A percentile compares a stretch with the other conserved stretches of the same genome.
phyloP scores from a whole-genome alignment of 2,113 vertebrate species.

The Pogona vitticeps region DNA sequence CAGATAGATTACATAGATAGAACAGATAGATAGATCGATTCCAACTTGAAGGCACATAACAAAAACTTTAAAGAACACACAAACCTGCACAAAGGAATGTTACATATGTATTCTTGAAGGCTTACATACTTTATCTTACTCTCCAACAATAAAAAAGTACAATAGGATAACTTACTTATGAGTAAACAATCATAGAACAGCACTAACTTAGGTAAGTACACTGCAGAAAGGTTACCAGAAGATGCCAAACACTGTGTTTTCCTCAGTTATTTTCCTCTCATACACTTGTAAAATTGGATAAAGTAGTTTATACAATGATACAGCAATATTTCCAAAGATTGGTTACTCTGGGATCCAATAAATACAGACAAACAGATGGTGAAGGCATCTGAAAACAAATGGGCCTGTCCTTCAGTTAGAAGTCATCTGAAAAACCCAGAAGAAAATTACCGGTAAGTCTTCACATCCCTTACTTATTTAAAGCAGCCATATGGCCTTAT shows the following conservation, averaged over 20 bases:
- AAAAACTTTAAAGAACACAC: background rate
- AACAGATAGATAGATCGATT: too few relatives aligned
- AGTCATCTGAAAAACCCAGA: constrained; percentile 25
- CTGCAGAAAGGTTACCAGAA: constrained; percentile 39
- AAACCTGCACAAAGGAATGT: background rate
- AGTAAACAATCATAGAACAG: background rate
- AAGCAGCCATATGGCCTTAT: background rate
- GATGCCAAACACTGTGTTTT: background rate
- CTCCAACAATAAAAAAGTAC: background rate
- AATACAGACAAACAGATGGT: constrained; percentile 7
- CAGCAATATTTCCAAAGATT: constrained; percentile 39
- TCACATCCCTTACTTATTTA: constrained; percentile 16
- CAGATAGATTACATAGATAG: too few relatives aligned
- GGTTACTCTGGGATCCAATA: constrained; percentile 43
- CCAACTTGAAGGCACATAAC: too few relatives aligned
- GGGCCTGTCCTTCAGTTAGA: background rate
- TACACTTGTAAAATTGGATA: constrained; percentile 12
- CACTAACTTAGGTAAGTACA: constrained; percentile 1
- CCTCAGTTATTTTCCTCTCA: constrained; percentile 33
- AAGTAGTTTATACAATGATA: constrained; percentile 22
- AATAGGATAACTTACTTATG: background rate
- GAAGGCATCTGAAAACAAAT: constrained; percentile 7
- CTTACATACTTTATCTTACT: too few relatives aligned
- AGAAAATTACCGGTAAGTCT: constrained; percentile 42
- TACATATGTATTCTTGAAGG: too few relatives aligned